A percentile compares a stretch with the other conserved stretches of the same genome.
These are phyloP conservation scores for Lacerta bilineata DNA, from an alignment of 2,797 vertebrate species.

Conservation along the genomic window DNA sequence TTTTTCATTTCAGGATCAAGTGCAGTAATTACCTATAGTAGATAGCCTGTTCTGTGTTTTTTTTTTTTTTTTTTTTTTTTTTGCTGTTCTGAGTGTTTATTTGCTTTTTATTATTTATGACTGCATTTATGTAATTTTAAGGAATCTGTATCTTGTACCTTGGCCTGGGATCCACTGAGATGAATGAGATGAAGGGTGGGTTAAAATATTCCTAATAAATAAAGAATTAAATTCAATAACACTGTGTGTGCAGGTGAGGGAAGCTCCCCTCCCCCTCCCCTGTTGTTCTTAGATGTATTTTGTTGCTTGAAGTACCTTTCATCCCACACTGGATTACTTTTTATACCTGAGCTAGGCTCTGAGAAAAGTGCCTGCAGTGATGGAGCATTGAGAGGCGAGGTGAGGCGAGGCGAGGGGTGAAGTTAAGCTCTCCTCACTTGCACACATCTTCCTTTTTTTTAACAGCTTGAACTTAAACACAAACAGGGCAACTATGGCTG, in stretches of 20 bases:
- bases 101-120: not conserved
- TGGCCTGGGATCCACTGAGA: not conserved
- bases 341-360: not conserved
- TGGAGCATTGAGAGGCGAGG: too few relatives aligned
- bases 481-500: not conserved
- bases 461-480: too few relatives aligned
- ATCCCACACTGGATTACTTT: not conserved
- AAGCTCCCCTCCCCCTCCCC: not conserved
- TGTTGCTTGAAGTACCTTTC: not conserved
- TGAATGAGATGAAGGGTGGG: not conserved
- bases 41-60: not conserved
- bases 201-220: not conserved
- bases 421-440: not conserved
- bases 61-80: not conserved
- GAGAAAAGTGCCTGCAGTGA: not conserved
- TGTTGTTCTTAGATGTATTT: not conserved
- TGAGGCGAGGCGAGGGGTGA: not conserved
- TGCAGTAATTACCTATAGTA: not conserved
- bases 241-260: not conserved
- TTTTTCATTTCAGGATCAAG: not conserved
- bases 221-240: not conserved
- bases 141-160: not conserved
- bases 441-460: too few relatives aligned
- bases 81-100: not conserved
- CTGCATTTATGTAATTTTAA: not conserved